Base-by-base conservation (phyloP, 2,797 vertebrate species). In the Craterocephalus amniculus region DNA sequence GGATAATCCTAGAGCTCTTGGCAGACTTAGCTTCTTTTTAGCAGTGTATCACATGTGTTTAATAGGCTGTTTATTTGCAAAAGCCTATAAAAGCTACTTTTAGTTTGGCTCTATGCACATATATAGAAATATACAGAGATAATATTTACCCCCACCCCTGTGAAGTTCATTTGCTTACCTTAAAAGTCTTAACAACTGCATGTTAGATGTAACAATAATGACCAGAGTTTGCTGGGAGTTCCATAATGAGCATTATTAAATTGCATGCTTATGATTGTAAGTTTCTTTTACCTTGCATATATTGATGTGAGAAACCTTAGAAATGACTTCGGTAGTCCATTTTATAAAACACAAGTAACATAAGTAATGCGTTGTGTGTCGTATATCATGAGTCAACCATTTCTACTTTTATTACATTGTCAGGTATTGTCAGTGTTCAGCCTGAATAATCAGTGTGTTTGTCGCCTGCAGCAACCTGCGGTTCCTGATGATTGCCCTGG, bases 401-500 rank as follows among this genome's bases (percentile, higher is more conserved):
- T 43, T 43, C 16, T 43, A 20, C 40, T 45, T 45, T 45, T 45
- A 45, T 7, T 8, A 45, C 43, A n/a, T 45, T 45, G 22, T 51
- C n/a, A 0, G 32, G 8, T 52, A 1, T 4, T 54, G 6, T 48
- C 9, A 22, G 20, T 11, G 7, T 35, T 52, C 29, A 10, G n/a
- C 11, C 1, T 70, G 20, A 83, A 48, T 65, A 31, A 20, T 1
- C 10, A 6, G 43, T 45, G 43, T 45, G 18, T 45, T 45, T 45
- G 20, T 75, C 4, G 88, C 29, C 72, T 79, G 57, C 80, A 99
- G 98, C 89, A 99, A 99, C 85, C 86, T 95, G 81, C 94, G 96
- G 43, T 99, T 99, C 93, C 90, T 99, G 93, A 98, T 99, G 97
- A 95, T 99, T 62, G 97, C 96, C 1, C 88, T 99, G 88, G 98